Conservation (phyloP, 2,888 invertebrate species). For the Plebejus melissa region DNA sequence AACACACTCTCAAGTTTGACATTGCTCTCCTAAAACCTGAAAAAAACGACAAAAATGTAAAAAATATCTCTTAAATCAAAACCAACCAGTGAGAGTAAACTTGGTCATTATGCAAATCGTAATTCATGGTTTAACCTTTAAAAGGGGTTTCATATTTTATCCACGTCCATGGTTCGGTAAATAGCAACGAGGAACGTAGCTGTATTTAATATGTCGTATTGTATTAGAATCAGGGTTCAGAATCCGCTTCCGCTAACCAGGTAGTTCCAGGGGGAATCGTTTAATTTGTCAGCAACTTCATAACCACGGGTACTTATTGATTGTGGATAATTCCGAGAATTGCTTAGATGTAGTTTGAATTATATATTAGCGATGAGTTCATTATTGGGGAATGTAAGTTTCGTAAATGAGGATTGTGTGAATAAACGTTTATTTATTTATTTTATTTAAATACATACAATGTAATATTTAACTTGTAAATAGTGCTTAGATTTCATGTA, state of each 20-base stretch:
- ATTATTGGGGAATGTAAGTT: background rate
- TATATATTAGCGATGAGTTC: background rate
- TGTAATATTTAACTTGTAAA: too few relatives aligned
- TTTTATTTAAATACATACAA: too few relatives aligned
- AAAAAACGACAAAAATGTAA: too few relatives aligned
- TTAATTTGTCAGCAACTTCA: slow-evolving; percentile 45
- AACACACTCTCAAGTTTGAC: too few relatives aligned
- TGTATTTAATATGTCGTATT: background rate
- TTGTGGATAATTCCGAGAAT: slow-evolving; percentile 1
- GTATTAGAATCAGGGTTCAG: slow-evolving; percentile 13
- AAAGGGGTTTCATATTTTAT: too few relatives aligned
- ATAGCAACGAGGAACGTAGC: background rate
- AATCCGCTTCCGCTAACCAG: slow-evolving; percentile 51
- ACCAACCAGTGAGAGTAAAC: too few relatives aligned
- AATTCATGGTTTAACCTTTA: too few relatives aligned
- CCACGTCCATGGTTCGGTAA: background rate
- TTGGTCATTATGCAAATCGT: too few relatives aligned
- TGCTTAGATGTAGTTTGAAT: background rate
- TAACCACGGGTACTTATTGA: slow-evolving; percentile 11
- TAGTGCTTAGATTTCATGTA: too few relatives aligned
- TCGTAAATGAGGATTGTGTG: background rate
- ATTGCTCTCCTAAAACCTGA: too few relatives aligned
- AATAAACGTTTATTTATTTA: too few relatives aligned
- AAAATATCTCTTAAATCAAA: too few relatives aligned
- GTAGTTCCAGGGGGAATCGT: slow-evolving; percentile 48